Percentiles rank a stretch among this genome's conserved stretches.
Evolutionary conservation across 2,113 vertebrate genomes (phyloP).

Genomic region (Antigone vipio): DNA sequence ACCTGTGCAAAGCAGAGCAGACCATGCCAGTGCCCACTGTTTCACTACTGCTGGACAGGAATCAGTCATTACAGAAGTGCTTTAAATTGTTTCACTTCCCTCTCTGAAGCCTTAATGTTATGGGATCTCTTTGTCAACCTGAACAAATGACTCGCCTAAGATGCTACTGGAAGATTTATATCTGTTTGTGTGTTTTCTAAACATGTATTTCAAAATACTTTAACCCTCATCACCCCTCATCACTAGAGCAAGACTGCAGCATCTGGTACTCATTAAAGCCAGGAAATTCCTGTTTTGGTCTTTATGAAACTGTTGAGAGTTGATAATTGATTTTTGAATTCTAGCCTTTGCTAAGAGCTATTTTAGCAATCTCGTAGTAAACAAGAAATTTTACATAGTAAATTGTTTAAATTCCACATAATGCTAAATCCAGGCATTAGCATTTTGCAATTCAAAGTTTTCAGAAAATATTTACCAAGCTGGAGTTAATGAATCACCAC

Average conservation of each 20-base stretch:
- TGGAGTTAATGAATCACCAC: neutral
- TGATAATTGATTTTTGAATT: neutral
- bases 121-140: neutral
- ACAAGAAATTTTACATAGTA: neutral
- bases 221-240: neutral
- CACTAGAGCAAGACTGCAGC: neutral
- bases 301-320: neutral
- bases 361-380: neutral
- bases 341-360: neutral
- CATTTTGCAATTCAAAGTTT: neutral
- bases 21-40: fast-evolving
- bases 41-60: neutral
- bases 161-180: neutral
- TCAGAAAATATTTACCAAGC: neutral
- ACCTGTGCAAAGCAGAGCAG: neutral
- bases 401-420: neutral
- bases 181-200: neutral
- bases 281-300: constrained; percentile 12
- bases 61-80: neutral
- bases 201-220: neutral
- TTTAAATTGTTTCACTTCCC: neutral
- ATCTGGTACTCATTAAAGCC: constrained; percentile 6
- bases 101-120: neutral
- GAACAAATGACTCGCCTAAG: neutral
- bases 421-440: neutral